Evolutionary conservation across 2,888 invertebrate species (phyloP), one percentile per base, ranked within the genome.

Genomic region (Hypolimnas misippus): DNA sequence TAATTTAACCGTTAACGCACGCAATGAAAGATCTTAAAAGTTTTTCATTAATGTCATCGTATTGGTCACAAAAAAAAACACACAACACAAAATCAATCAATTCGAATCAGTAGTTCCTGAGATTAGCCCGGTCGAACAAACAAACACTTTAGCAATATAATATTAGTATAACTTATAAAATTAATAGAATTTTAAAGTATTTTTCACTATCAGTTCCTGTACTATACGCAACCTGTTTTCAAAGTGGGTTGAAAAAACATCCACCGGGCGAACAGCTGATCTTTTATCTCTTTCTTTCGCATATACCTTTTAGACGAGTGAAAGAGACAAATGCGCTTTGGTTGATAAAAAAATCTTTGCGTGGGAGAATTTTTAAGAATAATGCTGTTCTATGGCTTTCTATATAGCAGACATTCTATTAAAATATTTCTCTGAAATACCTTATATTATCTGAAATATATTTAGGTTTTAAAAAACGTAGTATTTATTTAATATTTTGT

Each of bases 231-330:
- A 68, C 68, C 68, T 68, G 68, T 66, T 66, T 49, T 29, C 40
- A 42, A 50, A 57, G 38, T 57, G 40, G 57, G 63, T 49, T 54
- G 35, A 42, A 63, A 58, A 63, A 63, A 57, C 46, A 62, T 19
- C 33, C 59, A 49, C 59, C 21, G 44, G 21, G 25, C 49, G 5
- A 65, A 68, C 68, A 68, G 66, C 68, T 68, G 68, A 68, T 58
- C 33, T 57, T 46, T 49, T 8, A n/a, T 52, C 57, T 54, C 53
- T 10, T 19, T 40, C 40, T 8, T 5, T 31, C 31, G 6, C 35
- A n/a, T 33, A 7, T 46, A 49, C 17, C 14, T 2, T 2, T 19
- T 1, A 5, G n/a, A 3, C 2, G 38, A 33, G 38, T n/a, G 49
- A 58, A 21, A 49, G 25, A 31, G 49, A 62, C n/a, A 14, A 8